Conservation (phyloP, 2,888 invertebrate species). For the Scaptomyza tumidula region DNA sequence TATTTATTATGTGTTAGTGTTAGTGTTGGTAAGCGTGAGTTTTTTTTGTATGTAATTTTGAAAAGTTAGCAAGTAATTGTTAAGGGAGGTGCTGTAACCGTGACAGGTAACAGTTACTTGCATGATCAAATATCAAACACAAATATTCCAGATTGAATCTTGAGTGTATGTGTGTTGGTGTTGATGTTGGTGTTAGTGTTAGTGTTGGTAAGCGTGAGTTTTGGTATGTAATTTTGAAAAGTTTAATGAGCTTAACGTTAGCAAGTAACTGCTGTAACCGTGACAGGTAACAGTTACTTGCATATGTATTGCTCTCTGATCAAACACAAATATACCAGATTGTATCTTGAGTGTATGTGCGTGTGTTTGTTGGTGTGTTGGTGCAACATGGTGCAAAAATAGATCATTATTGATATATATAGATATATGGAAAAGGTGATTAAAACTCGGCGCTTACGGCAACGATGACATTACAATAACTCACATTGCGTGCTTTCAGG, state of each 20-base stretch:
- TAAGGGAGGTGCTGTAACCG: not conserved
- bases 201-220: constrained; percentile 75
- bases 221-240: constrained; percentile 26
- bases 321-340: constrained; percentile 2
- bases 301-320: constrained; percentile 1
- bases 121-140: constrained; percentile 9
- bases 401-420: constrained; percentile 12
- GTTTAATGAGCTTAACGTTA: not conserved
- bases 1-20: not conserved
- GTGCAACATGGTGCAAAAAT: constrained; percentile 16
- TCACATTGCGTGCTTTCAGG: constrained; percentile 85
- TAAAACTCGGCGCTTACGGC: constrained; percentile 83
- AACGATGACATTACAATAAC: constrained; percentile 85
- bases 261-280: not conserved
- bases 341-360: constrained; percentile 3
- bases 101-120: constrained; percentile 11
- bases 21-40: constrained; percentile 75
- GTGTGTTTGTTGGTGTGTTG: not conserved
- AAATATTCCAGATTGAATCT: constrained; percentile 1
- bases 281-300: constrained; percentile 11
- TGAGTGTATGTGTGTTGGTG: not conserved
- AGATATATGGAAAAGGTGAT: constrained; percentile 2
- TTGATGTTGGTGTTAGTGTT: constrained; percentile 15
- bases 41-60: constrained; percentile 41
- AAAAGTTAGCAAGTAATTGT: not conserved